phyloP scores from a whole-genome alignment of 2,113 vertebrate genomes.

The Parotia lawesii region DNA sequence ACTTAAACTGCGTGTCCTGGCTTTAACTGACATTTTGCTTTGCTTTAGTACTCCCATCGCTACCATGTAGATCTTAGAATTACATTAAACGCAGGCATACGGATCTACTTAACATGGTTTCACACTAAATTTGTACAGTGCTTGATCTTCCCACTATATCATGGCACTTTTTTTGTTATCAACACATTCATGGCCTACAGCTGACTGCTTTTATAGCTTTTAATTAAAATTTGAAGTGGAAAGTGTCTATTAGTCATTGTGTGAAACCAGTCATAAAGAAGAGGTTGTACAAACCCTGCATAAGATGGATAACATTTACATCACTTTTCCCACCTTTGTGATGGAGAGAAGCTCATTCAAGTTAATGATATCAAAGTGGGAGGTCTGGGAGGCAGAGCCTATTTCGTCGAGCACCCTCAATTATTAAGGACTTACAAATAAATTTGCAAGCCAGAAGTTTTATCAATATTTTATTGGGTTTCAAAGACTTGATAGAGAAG shows the following conservation, averaged over 20 bases:
- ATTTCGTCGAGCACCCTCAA: slow-evolving; percentile 42
- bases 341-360: slow-evolving; percentile 55
- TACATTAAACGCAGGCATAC: slow-evolving; percentile 35
- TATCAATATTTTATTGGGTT: slow-evolving; percentile 32
- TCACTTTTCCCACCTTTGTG: slow-evolving; percentile 60
- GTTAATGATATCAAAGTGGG: slow-evolving; percentile 63
- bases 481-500: not conserved
- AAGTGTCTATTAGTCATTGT: slow-evolving; percentile 70
- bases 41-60: not conserved
- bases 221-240: slow-evolving; percentile 78
- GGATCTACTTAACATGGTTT: slow-evolving; percentile 69
- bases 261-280: slow-evolving; percentile 64
- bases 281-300: slow-evolving; percentile 48
- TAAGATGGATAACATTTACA: slow-evolving; percentile 63
- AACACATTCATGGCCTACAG: slow-evolving; percentile 70
- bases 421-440: slow-evolving; percentile 28
- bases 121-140: slow-evolving; percentile 66
- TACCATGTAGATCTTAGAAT: slow-evolving; percentile 14
- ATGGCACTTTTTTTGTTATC: slow-evolving; percentile 62
- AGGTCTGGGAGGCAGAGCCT: slow-evolving; percentile 47
- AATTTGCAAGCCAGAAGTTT: slow-evolving; percentile 21
- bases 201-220: slow-evolving; percentile 78
- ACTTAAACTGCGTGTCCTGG: not conserved
- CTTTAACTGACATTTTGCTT: slow-evolving; percentile 43
- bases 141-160: slow-evolving; percentile 71